phyloP scores from a whole-genome alignment of 2,797 vertebrate genomes.

The Chelon labrosus region DNA sequence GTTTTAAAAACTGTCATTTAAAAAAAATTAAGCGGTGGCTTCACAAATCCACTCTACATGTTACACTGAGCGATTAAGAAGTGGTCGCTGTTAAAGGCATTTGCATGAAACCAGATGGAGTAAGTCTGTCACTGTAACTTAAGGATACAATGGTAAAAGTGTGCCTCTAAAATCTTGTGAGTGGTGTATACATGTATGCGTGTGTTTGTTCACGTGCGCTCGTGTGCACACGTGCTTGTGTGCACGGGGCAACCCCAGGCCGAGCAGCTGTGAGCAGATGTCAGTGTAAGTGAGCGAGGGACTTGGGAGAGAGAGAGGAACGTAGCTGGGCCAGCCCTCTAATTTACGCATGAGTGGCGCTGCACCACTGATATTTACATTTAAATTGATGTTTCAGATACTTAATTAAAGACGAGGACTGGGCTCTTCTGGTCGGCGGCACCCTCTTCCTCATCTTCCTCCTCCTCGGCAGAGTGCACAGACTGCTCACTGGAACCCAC shows the following conservation, averaged over 20 bases:
- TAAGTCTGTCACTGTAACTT: conserved; percentile 11
- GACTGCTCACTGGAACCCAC: conserved; percentile 86
- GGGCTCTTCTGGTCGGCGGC: conserved; percentile 87
- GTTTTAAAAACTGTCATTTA: too few species aligned
- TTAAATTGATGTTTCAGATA: conserved; percentile 93
- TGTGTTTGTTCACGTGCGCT: conserved; percentile 10
- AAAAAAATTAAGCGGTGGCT: background rate
- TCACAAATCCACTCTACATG: conserved; percentile 1
- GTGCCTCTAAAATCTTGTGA: conserved; percentile 12
- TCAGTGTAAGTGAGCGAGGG: conserved; percentile 87
- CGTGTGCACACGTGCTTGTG: background rate
- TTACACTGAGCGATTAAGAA: background rate
- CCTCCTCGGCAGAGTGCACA: conserved; percentile 85
- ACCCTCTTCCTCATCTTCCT: conserved; percentile 87
- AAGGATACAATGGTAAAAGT: conserved; percentile 16
- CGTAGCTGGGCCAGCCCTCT: conserved; percentile 86
- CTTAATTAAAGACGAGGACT: conserved; percentile 91
- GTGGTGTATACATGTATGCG: background rate
- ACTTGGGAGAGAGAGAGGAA: conserved; percentile 84
- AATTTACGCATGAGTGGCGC: conserved; percentile 90
- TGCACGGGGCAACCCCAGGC: conserved; percentile 76
- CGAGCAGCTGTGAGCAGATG: conserved; percentile 89
- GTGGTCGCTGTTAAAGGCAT: background rate
- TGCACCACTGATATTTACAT: conserved; percentile 90
- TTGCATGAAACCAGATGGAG: background rate